These are phyloP conservation scores for Sebastes matsubarae DNA, from an alignment of 2,797 vertebrate genomes.

Conservation along the genomic window DNA sequence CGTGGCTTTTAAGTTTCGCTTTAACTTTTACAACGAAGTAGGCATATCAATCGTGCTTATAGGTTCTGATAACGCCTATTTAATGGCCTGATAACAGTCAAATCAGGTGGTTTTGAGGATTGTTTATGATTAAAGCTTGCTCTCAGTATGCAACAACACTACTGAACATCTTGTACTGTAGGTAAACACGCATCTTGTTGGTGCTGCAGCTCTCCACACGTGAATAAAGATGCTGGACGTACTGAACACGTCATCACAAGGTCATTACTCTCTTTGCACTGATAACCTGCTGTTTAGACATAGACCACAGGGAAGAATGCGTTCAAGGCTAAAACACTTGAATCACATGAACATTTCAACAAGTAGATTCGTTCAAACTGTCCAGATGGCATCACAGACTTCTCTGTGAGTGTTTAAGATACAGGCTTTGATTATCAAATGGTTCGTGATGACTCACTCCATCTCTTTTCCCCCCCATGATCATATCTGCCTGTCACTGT, in stretches of 20 bases:
- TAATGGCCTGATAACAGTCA: no score
- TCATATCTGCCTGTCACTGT: conserved; percentile 50
- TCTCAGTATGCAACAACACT: neutral
- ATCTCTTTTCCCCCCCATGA: neutral
- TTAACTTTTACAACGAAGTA: no score
- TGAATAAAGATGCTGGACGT: conserved; percentile 32
- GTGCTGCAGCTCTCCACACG: conserved; percentile 19
- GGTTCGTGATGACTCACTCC: conserved; percentile 47
- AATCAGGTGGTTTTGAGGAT: neutral
- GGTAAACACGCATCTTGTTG: conserved; percentile 12
- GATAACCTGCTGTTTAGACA: conserved; percentile 25
- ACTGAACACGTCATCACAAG: conserved; percentile 21
- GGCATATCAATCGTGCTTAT: no score
- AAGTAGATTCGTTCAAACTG: conserved; percentile 27
- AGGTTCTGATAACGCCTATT: accelerated
- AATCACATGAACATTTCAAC: conserved; percentile 33
- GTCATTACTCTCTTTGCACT: conserved; percentile 32
- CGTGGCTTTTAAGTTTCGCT: no score
- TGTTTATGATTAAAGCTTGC: neutral
- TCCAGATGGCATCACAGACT: conserved; percentile 63
- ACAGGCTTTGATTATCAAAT: conserved; percentile 26
- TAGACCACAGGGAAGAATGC: conserved; percentile 1
- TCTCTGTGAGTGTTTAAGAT: conserved; percentile 47
- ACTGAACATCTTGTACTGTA: neutral
- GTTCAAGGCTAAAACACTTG: conserved; percentile 24